Conservation (phyloP, 2,888 invertebrate genomes). For the Drosophila meridiana region DNA sequence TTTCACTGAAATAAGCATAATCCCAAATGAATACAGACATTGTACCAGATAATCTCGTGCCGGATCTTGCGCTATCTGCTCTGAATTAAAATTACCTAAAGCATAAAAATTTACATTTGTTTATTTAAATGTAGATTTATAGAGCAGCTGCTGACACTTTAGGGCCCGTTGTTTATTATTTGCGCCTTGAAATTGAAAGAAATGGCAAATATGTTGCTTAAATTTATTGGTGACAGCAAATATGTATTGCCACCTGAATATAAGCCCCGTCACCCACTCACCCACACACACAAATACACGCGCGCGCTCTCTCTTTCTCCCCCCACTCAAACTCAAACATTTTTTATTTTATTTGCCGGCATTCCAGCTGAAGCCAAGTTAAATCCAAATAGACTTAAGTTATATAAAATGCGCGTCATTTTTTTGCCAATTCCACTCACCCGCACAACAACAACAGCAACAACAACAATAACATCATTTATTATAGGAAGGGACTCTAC, state of each 20-base stretch:
- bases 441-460: not conserved
- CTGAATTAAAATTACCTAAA: conserved; percentile 2
- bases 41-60: not conserved
- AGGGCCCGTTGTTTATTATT: conserved; percentile 50
- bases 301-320: not conserved
- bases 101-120: conserved; percentile 5
- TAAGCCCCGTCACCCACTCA: conserved; percentile 3
- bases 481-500: conserved; percentile 92
- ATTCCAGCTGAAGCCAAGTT: conserved; percentile 36
- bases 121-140: conserved; percentile 40
- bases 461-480: not conserved
- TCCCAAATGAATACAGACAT: conserved; percentile 1
- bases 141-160: conserved; percentile 31
- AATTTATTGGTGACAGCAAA: conserved; percentile 78
- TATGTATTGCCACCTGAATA: conserved; percentile 46
- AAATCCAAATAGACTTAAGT: conserved; percentile 62
- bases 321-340: not conserved
- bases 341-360: conserved; percentile 39
- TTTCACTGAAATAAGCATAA: not conserved
- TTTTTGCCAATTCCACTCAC: conserved; percentile 17
- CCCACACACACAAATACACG: not conserved
- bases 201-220: conserved; percentile 58
- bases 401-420: conserved; percentile 64
- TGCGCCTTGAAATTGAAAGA: conserved; percentile 65
- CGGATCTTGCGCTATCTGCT: not conserved